Percentiles rank a stretch among this genome's conserved stretches.
Evolutionary conservation across 1,140 invertebrate genomes (phyloP).

Genomic region (Leptonema lineaticorne): DNA sequence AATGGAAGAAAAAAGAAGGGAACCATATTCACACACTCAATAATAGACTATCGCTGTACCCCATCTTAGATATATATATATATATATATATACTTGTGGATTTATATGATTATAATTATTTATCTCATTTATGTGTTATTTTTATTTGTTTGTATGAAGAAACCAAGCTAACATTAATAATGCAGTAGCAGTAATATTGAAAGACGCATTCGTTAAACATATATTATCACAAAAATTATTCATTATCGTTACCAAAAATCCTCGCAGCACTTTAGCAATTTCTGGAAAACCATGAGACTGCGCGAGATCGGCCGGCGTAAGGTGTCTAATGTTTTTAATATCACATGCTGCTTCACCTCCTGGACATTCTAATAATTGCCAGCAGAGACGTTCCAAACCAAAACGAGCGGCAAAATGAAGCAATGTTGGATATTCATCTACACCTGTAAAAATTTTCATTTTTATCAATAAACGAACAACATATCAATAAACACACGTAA

Average conservation of each 20-base stretch:
- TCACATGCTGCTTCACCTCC: slow-evolving; percentile 77
- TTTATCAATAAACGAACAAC: neutral
- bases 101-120: slow-evolving; percentile 26
- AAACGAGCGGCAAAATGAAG: slow-evolving; percentile 86
- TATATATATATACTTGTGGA: no score
- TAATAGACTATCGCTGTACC: no score
- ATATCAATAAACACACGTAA: neutral
- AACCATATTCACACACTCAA: no score
- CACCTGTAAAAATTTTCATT: slow-evolving; percentile 51
- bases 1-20: no score
- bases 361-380: slow-evolving; percentile 80
- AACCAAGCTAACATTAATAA: no score
- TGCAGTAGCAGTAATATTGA: no score
- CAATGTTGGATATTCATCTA: slow-evolving; percentile 82
- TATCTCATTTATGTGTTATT: neutral
- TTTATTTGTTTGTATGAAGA: no score
- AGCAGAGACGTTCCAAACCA: slow-evolving; percentile 78
- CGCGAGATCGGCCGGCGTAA: slow-evolving; percentile 78
- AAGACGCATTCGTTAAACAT: slow-evolving; percentile 22
- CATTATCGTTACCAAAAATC: slow-evolving; percentile 68
- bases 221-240: slow-evolving; percentile 24
- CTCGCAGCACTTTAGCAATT: slow-evolving; percentile 70
- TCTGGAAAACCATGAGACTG: slow-evolving; percentile 69
- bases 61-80: no score
- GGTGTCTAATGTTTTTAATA: slow-evolving; percentile 74